phyloP scores from a whole-genome alignment of 2,797 vertebrate genomes.

The Poecilia wingei region DNA sequence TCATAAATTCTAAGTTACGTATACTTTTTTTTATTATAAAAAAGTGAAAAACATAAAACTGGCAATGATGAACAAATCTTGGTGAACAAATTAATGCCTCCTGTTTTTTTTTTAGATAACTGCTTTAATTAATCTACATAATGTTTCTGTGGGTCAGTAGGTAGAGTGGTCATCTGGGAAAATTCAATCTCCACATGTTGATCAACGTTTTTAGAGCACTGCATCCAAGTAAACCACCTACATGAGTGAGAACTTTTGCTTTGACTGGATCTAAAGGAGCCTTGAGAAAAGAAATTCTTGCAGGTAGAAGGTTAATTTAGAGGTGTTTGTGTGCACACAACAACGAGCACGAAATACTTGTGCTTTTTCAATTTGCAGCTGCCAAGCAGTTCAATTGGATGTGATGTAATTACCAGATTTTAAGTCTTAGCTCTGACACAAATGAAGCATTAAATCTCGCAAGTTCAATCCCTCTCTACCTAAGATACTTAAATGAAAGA shows the following conservation, averaged over 20 bases:
- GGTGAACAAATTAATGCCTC: neutral
- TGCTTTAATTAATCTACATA: neutral
- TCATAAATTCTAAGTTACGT: neutral
- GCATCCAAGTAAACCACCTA: neutral
- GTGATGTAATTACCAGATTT: neutral
- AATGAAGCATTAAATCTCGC: neutral
- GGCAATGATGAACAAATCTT: too few relatives aligned
- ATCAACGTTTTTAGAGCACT: neutral
- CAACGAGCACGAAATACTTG: neutral
- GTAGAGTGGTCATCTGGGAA: neutral
- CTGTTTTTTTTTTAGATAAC: neutral
- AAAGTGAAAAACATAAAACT: neutral
- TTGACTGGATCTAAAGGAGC: neutral
- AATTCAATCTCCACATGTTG: neutral
- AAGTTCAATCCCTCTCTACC: neutral
- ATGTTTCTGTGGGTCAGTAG: neutral
- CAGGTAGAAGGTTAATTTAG: neutral
- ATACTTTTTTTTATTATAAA: neutral
- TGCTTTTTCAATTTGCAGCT: neutral
- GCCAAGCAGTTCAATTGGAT: neutral
- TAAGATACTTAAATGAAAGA: neutral
- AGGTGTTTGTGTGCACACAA: neutral
- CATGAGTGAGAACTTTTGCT: neutral
- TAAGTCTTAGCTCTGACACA: neutral
- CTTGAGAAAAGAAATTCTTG: neutral